Base-by-base conservation (phyloP, 2,888 invertebrate species). In the Ischnus inquisitorius region DNA sequence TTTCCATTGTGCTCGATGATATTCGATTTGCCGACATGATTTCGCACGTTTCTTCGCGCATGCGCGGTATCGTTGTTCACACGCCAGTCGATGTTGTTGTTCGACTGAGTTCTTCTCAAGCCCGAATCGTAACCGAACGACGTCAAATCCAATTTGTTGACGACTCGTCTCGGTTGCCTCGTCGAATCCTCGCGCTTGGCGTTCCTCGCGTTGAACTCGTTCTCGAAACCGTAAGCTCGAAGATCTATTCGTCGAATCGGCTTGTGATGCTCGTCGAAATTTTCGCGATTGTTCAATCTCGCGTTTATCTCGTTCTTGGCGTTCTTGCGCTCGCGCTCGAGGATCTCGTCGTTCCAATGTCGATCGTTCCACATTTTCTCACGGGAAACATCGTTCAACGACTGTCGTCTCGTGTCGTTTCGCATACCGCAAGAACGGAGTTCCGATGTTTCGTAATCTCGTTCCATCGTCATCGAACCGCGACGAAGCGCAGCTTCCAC, bases 221-320 rank as follows among this genome's bases (percentile, higher is more conserved):
- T 91, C 46, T 90, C 90, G 69, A 93, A 93, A 0, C 92, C 92
- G 64, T 92, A 93, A 8, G 92, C 90, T 39, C 90, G 90, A 22
- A 92, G 77, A 41, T 93, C 91, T 46, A 93, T 90, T 19, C 90
- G 88, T 22, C 89, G 87, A 62, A 92, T 90, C 19, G 87, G 87
- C 62, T 86, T 87, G 8, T 86, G 69, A 64, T 79, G 87, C 0
- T 90, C 90, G 2, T 85, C 86, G 22, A 83, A 87, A 60, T 82
- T 89, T 16, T 89, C 91, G 6, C 88, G 90, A 72, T 91, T 92
- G 60, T 92, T 92, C 28, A 92, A 65, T 43, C 90, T 92, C 10
- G 92, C 92, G 74, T 92, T 92, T 39, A 92, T 87, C 69, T 89
- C 90, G 65, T 91, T 91, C 75, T 90, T 92, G 65, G 86, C 90